Conservation (phyloP, 2,797 vertebrate species). For the Bucorvus abyssinicus region DNA sequence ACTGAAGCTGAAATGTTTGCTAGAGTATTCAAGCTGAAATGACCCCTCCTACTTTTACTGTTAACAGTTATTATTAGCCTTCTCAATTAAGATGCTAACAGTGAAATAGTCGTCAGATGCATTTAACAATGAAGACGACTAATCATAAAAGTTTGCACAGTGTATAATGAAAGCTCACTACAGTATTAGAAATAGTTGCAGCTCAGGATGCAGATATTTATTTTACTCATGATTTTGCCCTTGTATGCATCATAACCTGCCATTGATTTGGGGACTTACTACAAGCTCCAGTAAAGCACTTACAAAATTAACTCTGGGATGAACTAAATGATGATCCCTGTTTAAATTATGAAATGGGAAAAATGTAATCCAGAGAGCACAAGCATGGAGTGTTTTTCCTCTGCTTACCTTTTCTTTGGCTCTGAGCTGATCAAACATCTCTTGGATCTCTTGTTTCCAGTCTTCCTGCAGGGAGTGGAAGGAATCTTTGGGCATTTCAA, state of each 20-base stretch:
- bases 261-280: background rate
- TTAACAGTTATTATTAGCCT: background rate
- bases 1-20: background rate
- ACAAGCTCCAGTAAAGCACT: background rate
- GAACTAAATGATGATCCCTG: background rate
- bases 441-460: constrained; percentile 98
- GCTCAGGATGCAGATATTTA: background rate
- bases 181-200: background rate
- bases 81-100: background rate
- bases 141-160: background rate
- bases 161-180: background rate
- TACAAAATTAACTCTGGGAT: background rate
- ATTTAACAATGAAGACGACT: background rate
- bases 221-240: background rate
- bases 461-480: constrained; percentile 97
- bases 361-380: background rate
- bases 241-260: background rate
- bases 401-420: constrained; percentile 92
- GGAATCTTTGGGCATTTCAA: constrained; percentile 96
- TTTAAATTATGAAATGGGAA: background rate
- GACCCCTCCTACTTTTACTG: background rate
- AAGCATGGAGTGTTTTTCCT: background rate
- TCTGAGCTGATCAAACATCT: constrained; percentile 97
- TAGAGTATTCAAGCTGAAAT: background rate
- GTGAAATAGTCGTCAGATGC: background rate